A percentile compares a stretch with the other conserved stretches of the same genome.
These are phyloP conservation scores for Zaprionus tsacasi DNA, from an alignment of 1,140 invertebrate species.

Conservation along the genomic window DNA sequence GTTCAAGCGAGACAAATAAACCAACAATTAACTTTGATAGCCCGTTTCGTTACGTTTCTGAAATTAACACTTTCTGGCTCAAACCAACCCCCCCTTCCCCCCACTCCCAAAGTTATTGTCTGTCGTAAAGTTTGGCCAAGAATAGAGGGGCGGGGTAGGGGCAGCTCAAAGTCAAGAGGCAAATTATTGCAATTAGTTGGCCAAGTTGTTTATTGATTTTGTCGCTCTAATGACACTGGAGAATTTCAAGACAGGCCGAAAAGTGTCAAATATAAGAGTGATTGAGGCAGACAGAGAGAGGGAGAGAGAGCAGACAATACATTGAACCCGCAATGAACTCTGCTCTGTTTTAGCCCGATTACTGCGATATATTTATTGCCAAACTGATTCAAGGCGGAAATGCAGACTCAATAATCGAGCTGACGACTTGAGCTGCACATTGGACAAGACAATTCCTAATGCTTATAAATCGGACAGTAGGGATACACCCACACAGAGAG, in stretches of 20 bases:
- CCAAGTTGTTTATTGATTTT: slow-evolving; percentile 69
- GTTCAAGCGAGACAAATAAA: slow-evolving; percentile 77
- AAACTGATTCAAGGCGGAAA: slow-evolving; percentile 47
- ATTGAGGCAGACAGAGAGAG: slow-evolving; percentile 10
- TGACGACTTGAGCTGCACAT: slow-evolving; percentile 37
- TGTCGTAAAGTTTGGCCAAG: slow-evolving; percentile 45
- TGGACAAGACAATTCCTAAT: slow-evolving; percentile 69
- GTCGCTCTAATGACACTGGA: slow-evolving; percentile 62
- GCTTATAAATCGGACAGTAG: slow-evolving; percentile 72
- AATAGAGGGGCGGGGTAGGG: background rate
- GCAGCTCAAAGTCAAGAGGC: slow-evolving; percentile 19
- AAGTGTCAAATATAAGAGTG: slow-evolving; percentile 47
- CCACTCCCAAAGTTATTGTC: slow-evolving; percentile 25
- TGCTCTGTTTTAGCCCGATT: slow-evolving; percentile 9
- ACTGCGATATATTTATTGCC: slow-evolving; percentile 35
- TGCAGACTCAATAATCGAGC: slow-evolving; percentile 45
- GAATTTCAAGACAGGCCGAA: slow-evolving; percentile 54
- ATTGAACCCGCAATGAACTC: slow-evolving; percentile 51
- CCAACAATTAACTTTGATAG: slow-evolving; percentile 74
- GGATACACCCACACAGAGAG: slow-evolving; percentile 46
- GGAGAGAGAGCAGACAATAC: slow-evolving; percentile 6
- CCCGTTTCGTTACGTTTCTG: slow-evolving; percentile 56
- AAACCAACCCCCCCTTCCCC: slow-evolving; percentile 4
- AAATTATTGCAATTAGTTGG: slow-evolving; percentile 77
- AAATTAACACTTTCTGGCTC: slow-evolving; percentile 71